Evolutionary conservation across 2,113 vertebrate genomes (phyloP).

Genomic region (Dipodomys ordii): DNA sequence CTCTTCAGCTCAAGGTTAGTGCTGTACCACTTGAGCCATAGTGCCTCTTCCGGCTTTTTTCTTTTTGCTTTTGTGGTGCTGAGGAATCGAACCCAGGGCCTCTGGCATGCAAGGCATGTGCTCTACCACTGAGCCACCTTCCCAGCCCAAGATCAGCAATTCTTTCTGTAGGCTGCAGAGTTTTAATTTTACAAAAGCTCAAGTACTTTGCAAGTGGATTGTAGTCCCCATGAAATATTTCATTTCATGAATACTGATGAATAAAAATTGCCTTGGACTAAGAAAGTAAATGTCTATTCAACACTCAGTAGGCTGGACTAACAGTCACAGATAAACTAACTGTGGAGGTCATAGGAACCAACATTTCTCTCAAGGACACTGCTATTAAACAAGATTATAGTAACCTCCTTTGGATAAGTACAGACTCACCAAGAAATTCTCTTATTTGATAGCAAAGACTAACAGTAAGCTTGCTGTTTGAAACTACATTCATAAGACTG

Average conservation of each 20-base stretch:
- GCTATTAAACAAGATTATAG: neutral
- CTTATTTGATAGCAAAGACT: neutral
- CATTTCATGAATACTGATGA: neutral
- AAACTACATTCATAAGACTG: neutral
- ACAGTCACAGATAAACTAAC: neutral
- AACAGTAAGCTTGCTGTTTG: neutral
- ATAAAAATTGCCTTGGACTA: conserved; percentile 26
- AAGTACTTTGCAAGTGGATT: conserved; percentile 1
- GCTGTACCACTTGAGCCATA: no score
- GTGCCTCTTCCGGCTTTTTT: no score
- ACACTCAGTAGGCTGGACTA: neutral
- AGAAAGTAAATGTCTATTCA: neutral
- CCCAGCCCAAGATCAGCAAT: neutral
- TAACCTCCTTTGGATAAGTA: neutral
- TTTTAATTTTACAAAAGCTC: conserved; percentile 29
- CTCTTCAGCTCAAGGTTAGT: no score
- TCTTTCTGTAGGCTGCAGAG: neutral
- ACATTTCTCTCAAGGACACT: neutral
- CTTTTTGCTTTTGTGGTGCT: no score
- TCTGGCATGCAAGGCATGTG: no score
- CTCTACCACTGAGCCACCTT: no score
- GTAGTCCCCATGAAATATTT: conserved; percentile 25
- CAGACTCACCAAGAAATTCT: neutral
- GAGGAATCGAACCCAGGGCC: no score
- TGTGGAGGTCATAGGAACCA: neutral